Conservation (phyloP, 2,888 invertebrate genomes). For the Syrista parreyssii region DNA sequence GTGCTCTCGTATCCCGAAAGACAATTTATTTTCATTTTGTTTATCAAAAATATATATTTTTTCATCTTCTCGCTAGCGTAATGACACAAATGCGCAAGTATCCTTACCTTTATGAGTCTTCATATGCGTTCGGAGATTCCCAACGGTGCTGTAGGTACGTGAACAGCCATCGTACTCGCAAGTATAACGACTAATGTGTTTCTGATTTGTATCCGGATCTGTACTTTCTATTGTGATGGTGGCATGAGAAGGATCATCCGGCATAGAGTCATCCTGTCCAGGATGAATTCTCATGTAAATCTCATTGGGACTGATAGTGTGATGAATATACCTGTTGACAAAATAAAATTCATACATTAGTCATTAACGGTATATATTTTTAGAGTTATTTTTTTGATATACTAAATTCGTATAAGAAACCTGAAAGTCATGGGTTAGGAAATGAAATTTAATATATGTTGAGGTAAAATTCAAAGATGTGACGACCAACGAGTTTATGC, state of each 20-base stretch:
- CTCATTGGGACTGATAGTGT: conserved; percentile 76
- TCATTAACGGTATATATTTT: not conserved
- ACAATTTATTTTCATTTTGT: no score
- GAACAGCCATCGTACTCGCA: conserved; percentile 92
- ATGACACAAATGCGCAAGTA: not conserved
- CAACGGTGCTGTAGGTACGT: conserved; percentile 92
- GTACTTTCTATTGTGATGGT: conserved; percentile 76
- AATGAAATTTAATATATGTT: not conserved
- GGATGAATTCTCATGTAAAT: conserved; percentile 79
- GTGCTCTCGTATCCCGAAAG: no score
- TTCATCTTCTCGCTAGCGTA: not conserved
- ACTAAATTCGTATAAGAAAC: not conserved
- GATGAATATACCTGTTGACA: conserved; percentile 74
- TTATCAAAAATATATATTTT: not conserved
- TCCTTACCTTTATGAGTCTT: conserved; percentile 92
- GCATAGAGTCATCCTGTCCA: conserved; percentile 73
- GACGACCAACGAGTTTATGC: not conserved
- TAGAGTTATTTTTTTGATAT: not conserved
- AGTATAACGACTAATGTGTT: conserved; percentile 77
- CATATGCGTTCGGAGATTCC: conserved; percentile 93
- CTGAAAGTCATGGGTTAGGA: not conserved
- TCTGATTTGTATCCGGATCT: conserved; percentile 71
- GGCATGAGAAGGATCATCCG: conserved; percentile 76
- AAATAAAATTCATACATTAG: not conserved
- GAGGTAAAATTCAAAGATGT: not conserved